Evolutionary conservation across 2,113 vertebrate species (phyloP).

Genomic region (Sus scrofa): DNA sequence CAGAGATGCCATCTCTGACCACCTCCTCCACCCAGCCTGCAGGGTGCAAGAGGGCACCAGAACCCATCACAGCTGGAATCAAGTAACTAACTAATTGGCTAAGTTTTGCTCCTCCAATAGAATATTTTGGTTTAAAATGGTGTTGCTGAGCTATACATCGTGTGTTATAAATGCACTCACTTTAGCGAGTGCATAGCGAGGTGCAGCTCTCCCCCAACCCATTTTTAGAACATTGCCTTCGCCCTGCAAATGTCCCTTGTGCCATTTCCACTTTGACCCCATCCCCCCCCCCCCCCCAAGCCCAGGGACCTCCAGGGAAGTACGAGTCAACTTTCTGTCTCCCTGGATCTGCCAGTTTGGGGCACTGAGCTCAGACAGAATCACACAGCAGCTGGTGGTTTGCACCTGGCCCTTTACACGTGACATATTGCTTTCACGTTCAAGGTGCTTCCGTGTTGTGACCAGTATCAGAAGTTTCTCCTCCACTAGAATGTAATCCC

Average conservation of each 20-base stretch:
- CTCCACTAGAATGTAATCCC: background rate
- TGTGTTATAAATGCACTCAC: background rate
- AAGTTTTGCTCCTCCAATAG: background rate
- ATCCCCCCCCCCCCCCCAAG: background rate
- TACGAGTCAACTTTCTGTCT: background rate
- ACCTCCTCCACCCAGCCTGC: background rate
- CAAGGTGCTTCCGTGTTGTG: fast-evolving
- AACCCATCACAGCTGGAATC: background rate
- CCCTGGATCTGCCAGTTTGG: background rate
- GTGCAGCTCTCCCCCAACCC: background rate
- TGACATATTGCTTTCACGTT: too few species aligned
- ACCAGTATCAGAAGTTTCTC: background rate
- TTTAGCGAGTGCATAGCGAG: background rate
- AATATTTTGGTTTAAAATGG: background rate
- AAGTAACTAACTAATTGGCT: background rate
- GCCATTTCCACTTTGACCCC: background rate
- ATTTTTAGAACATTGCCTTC: background rate
- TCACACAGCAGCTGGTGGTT: too few species aligned
- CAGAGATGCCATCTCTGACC: background rate
- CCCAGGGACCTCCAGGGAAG: background rate
- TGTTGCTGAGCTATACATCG: background rate
- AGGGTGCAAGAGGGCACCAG: fast-evolving
- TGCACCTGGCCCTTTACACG: fast-evolving
- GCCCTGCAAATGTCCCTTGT: background rate
- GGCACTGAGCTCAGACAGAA: background rate